A percentile compares a stretch with the other conserved stretches of the same genome.
These are phyloP conservation scores for Otis tarda DNA, from an alignment of 2,113 vertebrate species.

Conservation along the genomic window DNA sequence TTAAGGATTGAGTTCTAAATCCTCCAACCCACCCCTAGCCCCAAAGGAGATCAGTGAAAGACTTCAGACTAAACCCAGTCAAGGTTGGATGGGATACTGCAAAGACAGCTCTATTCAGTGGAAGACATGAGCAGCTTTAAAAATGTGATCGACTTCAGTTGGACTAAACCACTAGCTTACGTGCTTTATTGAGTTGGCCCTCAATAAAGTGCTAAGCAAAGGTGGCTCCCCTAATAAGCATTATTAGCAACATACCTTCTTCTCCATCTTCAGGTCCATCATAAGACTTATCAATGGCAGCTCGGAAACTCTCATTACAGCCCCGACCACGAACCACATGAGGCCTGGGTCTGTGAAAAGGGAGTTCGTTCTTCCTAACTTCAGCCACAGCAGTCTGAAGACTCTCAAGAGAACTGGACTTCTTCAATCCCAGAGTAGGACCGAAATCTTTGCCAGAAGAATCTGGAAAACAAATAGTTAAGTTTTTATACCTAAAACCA, in stretches of 20 bases:
- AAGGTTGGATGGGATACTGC: conserved; percentile 2
- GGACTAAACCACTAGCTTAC: background rate
- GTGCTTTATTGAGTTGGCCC: background rate
- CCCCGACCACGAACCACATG: conserved; percentile 94
- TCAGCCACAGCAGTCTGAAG: conserved; percentile 95
- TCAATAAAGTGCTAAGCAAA: background rate
- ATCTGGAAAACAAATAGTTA: conserved; percentile 65
- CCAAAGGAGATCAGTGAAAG: conserved; percentile 36
- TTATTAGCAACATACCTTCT: conserved; percentile 77
- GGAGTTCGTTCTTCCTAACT: conserved; percentile 90
- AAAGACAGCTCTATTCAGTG: conserved; percentile 3
- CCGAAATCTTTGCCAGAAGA: conserved; percentile 83
- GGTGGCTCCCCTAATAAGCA: background rate
- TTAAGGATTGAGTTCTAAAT: conserved; percentile 59
- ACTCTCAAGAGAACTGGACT: conserved; percentile 97
- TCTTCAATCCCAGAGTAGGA: conserved; percentile 94
- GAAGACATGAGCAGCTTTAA: background rate
- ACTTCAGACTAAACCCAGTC: conserved; percentile 17
- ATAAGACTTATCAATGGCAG: conserved; percentile 97
- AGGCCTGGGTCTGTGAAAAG: conserved; percentile 91
- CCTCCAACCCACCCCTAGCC: background rate
- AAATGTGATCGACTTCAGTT: background rate
- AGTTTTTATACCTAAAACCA: background rate
- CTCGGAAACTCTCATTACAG: conserved; percentile 97
- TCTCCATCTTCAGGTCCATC: conserved; percentile 91